Evolutionary conservation across 2,797 vertebrate species (phyloP), one percentile per base, ranked within the genome.

Genomic region (Neosilurus mollespiculum): DNA sequence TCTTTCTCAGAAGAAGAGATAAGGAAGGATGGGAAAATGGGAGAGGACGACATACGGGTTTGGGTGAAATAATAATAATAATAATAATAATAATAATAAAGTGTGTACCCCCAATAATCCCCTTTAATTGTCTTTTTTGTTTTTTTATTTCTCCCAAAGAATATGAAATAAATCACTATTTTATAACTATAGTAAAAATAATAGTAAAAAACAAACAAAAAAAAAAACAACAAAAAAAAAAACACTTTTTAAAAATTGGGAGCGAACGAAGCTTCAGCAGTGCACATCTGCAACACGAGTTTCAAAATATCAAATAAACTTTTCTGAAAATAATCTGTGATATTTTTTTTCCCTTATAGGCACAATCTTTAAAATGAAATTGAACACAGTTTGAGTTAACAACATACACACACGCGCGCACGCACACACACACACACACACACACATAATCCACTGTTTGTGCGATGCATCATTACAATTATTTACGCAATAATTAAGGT

Each of bases 1-100:
- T 96, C 92, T 95, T 91, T 94, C 95, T 94, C 89, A 88, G 92
- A 92, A 92, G 85, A 90, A 90, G 81, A 83, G 82, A 83, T 86
- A 88, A 89, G 90, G 89, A 83, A 88, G 81, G 51, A 83, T 86
- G 80, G 80, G 72, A 83, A 83, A 81, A 83, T 86, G 71, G 71
- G 62, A 80, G 78, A 80, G 64, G 76, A 85, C 56, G 76, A 85
- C 56, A 65, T 24, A 64, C 75, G n/a, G 53, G 72, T 81, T 81
- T 83, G 49, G 24, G 69, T 51, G 1, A 72, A 83, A 51, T 66
- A 84, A 75, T 78, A 82, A 78, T 65, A 80, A 67, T 76, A 84
- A 75, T 80, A 79, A 70, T 85, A 82, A 78, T 81, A 83, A 73
- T 69, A 16, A 76, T 64, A 37, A 73, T 73, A 30, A 5, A 59